Evolutionary conservation across 1,140 invertebrate genomes (phyloP), one percentile per base, ranked within the genome.

Genomic region (Rhopalosiphum maidis): DNA sequence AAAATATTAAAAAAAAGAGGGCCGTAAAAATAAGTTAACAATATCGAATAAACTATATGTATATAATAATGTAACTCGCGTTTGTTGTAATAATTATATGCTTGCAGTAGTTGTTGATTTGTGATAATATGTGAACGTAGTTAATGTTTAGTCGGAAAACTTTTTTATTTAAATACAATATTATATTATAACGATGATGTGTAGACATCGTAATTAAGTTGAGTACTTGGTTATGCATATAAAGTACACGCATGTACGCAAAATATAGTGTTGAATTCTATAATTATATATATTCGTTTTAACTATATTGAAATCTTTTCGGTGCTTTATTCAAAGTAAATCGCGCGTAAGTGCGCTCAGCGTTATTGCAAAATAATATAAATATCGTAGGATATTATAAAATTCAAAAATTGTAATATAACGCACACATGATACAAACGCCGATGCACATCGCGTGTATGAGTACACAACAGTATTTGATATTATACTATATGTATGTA

Each of bases 131-230:
- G 35, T 48, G 21, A 87, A 87, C 86, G 86, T 22, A 2, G 86
- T 88, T 46, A 18, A 46, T n/a, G 60, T n/a, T 46, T 86, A 30
- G 25, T 46, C 15, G 60, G 60, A 77, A 77, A 77, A 77, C 60
- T 77, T 77, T 77, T 77, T n/a, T 85, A 85, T 41, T 41, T 30
- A 85, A 85, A 85, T 41, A 41, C 82, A 23, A 83, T 83, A 83
- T 83, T 41, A 41, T 83, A 83, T 37, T 83, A 23, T 37, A n/a
- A 60, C 23, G n/a, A 68, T 15, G 60, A 77, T 77, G 60, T 77
- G 30, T 77, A 77, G 30, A 77, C 60, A n/a, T 77, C 30, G 60
- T 35, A 77, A 77, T 77, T 77, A 77, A 77, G 60, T 77, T 15
- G 60, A 77, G 60, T 77, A 77, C n/a, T n/a, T 30, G 60, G 60